Evolutionary conservation across 2,888 invertebrate genomes (phyloP), one percentile per base, ranked within the genome.

Genomic region (Parochlus steinenii): DNA sequence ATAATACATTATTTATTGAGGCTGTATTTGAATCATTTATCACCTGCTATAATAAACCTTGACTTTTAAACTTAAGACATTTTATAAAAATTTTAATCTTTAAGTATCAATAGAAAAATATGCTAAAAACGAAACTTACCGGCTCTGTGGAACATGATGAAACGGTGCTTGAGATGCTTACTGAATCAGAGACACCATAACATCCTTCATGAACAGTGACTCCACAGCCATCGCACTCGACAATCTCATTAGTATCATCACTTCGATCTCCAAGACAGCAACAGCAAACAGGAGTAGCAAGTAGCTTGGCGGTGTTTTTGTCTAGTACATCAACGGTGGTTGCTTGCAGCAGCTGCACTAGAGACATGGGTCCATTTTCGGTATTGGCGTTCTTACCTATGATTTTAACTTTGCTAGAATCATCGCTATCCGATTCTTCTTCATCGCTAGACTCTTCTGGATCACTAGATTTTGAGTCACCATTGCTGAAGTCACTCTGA

Each of bases 121-220:
- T n/a, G n/a, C n/a, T n/a, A n/a, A n/a, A n/a, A n/a, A n/a, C n/a
- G n/a, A n/a, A n/a, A n/a, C n/a, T n/a, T n/a, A n/a, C n/a, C n/a
- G 95, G 95, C 44, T 97, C 95, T 0, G 93, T 95, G 18, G 92
- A 89, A 36, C 89, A 87, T 0, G 90, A 78, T 10, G 93, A 93
- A 43, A 85, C 83, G 17, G 90, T 87, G 51, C 92, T 92, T 5
- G 86, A 83, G 42, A 87, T 74, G 59, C 87, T 90, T 25, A 80
- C 80, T 28, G 79, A 77, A 53, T 95, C 93, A 28, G 85, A 83
- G 24, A 93, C 82, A 5, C 93, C 93, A 59, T 95, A 93, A 52
- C 93, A 95, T 42, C 86, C 90, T 71, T 95, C 95, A 61, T 95
- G 95, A 4, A 95, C 93, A 26, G 89, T 85, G 5, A 92, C 83